phyloP scores from a whole-genome alignment of 2,113 vertebrate species.

The Peromyscus polionotus region DNA sequence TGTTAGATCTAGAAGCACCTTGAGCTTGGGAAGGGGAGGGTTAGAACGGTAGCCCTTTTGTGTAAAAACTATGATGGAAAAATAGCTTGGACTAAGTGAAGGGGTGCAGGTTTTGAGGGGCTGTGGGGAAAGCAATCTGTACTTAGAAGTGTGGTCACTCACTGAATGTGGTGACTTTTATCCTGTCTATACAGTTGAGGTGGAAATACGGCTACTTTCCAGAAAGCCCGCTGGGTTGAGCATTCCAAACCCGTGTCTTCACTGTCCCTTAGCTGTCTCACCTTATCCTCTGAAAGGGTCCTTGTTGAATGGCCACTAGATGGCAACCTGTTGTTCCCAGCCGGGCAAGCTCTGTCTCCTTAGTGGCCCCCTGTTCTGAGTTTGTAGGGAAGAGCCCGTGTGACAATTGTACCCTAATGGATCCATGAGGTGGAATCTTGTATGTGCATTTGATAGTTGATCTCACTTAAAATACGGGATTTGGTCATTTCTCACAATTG shows the following conservation, averaged over 20 bases:
- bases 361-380: neutral
- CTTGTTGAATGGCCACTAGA: conserved; percentile 58
- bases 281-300: neutral
- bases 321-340: neutral
- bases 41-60: neutral
- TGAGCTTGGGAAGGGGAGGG: neutral
- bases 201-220: neutral
- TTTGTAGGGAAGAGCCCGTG: neutral
- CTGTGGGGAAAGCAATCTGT: neutral
- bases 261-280: neutral
- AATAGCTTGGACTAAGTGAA: neutral
- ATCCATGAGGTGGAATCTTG: neutral
- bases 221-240: neutral
- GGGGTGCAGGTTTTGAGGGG: neutral
- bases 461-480: neutral
- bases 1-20: neutral
- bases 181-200: fast-evolving
- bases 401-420: neutral
- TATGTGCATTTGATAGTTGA: neutral
- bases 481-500: neutral
- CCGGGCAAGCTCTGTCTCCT: neutral
- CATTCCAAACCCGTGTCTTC: neutral
- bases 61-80: neutral
- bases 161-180: neutral
- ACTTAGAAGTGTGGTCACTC: neutral